A percentile compares a stretch with the other conserved stretches of the same genome.
These are phyloP conservation scores for Cartodere bifasciata DNA, from an alignment of 2,888 invertebrate genomes.

Conservation along the genomic window DNA sequence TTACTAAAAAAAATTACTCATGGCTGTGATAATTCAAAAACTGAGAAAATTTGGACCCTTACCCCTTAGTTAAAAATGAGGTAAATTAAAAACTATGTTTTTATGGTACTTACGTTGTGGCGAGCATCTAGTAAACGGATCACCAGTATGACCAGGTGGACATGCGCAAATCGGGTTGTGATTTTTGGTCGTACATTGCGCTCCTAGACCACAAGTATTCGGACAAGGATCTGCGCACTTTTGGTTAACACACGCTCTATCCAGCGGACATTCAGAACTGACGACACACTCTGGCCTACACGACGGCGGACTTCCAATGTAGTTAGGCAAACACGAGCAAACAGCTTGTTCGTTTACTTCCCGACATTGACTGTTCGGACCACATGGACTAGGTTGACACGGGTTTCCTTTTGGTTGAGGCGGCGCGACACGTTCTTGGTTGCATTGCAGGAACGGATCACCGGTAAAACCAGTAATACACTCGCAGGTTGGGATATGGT, in stretches of 20 bases:
- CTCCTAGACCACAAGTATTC: constrained; percentile 75
- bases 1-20: no score
- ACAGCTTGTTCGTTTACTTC: constrained; percentile 68
- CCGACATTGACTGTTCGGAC: constrained; percentile 76
- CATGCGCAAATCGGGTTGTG: constrained; percentile 84
- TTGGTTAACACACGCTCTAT: constrained; percentile 73
- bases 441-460: constrained; percentile 71
- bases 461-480: constrained; percentile 66
- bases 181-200: constrained; percentile 70
- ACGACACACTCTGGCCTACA: constrained; percentile 79
- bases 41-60: no score
- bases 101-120: constrained; percentile 48
- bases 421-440: constrained; percentile 37
- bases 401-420: constrained; percentile 47
- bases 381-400: constrained; percentile 76
- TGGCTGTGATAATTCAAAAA: no score
- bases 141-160: constrained; percentile 70
- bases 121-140: constrained; percentile 71
- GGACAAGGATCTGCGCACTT: constrained; percentile 82
- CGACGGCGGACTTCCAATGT: constrained; percentile 63
- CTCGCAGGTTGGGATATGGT: constrained; percentile 66
- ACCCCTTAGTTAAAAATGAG: no score
- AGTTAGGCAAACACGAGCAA: constrained; percentile 71
- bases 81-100: no score
- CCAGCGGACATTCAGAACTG: constrained; percentile 72